A percentile compares a stretch with the other conserved stretches of the same genome.
Conservation (phyloP, 2,797 vertebrate species). For the Molossus molossus region DNA sequence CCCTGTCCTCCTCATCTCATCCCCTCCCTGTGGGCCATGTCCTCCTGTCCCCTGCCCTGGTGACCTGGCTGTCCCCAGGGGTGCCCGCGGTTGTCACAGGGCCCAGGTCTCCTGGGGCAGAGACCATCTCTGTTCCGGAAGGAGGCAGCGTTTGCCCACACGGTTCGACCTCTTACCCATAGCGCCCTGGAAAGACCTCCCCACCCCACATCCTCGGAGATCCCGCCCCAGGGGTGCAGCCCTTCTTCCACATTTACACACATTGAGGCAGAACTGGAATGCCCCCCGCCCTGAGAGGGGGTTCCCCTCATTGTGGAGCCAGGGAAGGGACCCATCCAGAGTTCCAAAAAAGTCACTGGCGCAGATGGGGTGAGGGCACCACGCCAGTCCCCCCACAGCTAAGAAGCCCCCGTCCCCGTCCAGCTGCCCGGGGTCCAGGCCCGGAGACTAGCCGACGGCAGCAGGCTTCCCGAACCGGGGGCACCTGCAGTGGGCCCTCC, state of each 20-base stretch:
- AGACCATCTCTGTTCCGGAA: neutral
- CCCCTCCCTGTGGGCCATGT: neutral
- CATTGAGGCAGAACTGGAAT: constrained; percentile 60
- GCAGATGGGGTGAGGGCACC: neutral
- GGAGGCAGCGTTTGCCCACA: neutral
- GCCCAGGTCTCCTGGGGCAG: neutral
- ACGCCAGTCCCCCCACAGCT: neutral
- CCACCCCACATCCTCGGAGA: neutral
- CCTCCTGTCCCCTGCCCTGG: neutral
- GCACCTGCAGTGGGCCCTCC: neutral
- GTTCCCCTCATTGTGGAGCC: neutral
- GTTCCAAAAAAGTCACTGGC: neutral
- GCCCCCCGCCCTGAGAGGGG: neutral
- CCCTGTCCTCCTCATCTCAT: constrained; percentile 11
- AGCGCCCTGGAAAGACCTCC: neutral
- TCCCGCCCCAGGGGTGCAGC: neutral
- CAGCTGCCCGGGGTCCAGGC: neutral
- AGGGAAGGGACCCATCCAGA: neutral
- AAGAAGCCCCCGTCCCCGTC: neutral
- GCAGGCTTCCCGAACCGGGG: neutral
- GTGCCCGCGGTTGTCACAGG: neutral
- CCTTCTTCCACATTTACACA: neutral
- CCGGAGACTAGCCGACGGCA: neutral
- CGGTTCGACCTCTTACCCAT: neutral
- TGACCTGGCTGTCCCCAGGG: neutral